Evolutionary conservation across 2,113 vertebrate genomes (phyloP), one percentile per base, ranked within the genome.

Genomic region (Australoheros scitulus): DNA sequence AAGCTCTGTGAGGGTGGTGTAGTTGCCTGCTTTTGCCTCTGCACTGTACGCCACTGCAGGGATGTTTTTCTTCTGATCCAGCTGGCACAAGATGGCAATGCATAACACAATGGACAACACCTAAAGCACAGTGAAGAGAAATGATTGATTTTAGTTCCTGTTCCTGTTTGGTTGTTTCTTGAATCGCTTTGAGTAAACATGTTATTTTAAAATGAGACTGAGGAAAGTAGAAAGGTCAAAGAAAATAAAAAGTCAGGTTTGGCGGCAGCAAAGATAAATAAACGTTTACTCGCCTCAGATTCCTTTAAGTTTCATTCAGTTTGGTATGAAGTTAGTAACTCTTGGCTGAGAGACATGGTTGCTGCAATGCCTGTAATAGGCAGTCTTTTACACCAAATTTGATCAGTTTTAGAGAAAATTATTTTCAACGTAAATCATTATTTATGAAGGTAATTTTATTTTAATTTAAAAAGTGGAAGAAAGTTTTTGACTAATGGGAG

Each of bases 11-110:
- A 91, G 80, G 11, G 17, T 17, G 13, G 52, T 22, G 61, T 92
- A 91, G 80, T 92, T 91, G 14, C 88, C 88, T 5, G 84, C 85
- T 79, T 92, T 93, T 2, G 91, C 90, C 32, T 92, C 72, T 14
- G 76, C 8, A 36, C 81, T 94, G 87, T 91, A 93, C 56, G 76
- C 81, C 61, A 93, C 91, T 3, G 64, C 5, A 1, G 84, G 79
- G 14, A 32, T 68, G 3, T 91, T 81, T 2, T 83, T 57, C 22
- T 88, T 93, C 14, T 13, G 47, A 38, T 29, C 75, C 55, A 94
- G 34, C 63, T 20, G 91, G 50, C 83, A 91, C 68, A 93, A 18
- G 50, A 92, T 83, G 36, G 29, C 1, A 2, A 91, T 36, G 11
- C 76, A 70, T 85, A 94, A 32, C 9, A 34, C 89, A 2, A 80